Evolutionary conservation across 30 jellyfish, hydroid and myxozoan genomes (phyloP), one percentile per base, ranked within the genome.

Genomic region (Pseudorhiza aurosa): DNA sequence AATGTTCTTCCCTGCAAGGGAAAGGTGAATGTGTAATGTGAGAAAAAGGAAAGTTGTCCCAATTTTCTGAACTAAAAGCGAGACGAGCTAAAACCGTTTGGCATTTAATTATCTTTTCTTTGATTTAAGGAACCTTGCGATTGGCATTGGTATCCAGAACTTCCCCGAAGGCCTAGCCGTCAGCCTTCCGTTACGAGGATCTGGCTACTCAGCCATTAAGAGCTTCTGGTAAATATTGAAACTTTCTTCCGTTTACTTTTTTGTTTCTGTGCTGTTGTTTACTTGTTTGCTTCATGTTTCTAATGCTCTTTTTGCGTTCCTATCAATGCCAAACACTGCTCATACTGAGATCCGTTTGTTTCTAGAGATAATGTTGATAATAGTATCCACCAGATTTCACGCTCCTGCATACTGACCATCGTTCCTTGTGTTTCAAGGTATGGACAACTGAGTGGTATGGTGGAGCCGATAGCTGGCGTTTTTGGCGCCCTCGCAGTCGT

Each of bases 361-460:
- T 15, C 15, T 42, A 42, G 11, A n/a, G n/a, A n/a, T n/a, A n/a
- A n/a, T n/a, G n/a, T n/a, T n/a, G n/a, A n/a, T n/a, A n/a, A n/a
- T n/a, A n/a, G n/a, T n/a, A n/a, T n/a, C n/a, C n/a, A n/a, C n/a
- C n/a, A n/a, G n/a, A n/a, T n/a, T n/a, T n/a, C n/a, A n/a, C n/a
- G n/a, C n/a, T n/a, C n/a, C n/a, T n/a, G n/a, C n/a, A n/a, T n/a
- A n/a, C n/a, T n/a, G n/a, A n/a, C n/a, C n/a, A n/a, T n/a, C n/a
- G n/a, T n/a, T n/a, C n/a, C n/a, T n/a, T n/a, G n/a, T n/a, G n/a
- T n/a, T 37, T 81, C 17, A 62, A 91, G 98, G 94, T 91, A 91
- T 60, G 98, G 98, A 15, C 98, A 91, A 84, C 69, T 91, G 32
- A 91, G 98, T 72, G 98, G 98, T 4, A 91, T 91, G 98, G 98